Evolutionary conservation across 1,140 invertebrate species (phyloP).

Genomic region (Ruditapes philippinarum): DNA sequence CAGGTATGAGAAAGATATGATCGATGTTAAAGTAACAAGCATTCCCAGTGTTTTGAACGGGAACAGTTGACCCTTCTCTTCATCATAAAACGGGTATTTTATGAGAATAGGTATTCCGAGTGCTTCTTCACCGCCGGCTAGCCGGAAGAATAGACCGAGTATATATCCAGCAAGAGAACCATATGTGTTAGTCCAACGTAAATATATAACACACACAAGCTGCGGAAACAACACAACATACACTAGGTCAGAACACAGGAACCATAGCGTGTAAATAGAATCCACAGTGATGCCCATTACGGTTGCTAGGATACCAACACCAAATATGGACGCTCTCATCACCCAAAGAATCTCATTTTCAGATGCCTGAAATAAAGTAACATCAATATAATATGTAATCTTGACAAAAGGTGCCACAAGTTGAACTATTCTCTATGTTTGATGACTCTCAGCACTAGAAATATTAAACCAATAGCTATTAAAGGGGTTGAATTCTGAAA

Average conservation of each 20-base stretch:
- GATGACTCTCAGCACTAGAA: too few relatives aligned
- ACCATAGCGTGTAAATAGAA: constrained; percentile 98
- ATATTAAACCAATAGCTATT: too few relatives aligned
- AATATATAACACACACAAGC: constrained; percentile 98
- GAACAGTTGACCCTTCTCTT: constrained; percentile 89
- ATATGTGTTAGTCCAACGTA: constrained; percentile 93
- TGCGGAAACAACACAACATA: constrained; percentile 99
- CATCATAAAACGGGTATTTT: constrained; percentile 95
- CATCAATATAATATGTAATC: too few relatives aligned
- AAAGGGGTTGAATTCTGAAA: too few relatives aligned
- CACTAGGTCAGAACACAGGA: constrained; percentile 98
- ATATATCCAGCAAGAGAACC: constrained; percentile 95
- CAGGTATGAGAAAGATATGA: constrained; percentile 86
- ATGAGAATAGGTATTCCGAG: constrained; percentile 94
- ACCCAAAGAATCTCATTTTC: constrained; percentile 97
- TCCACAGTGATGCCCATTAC: constrained; percentile 98
- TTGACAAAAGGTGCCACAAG: too few relatives aligned
- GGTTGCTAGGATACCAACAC: constrained; percentile 97
- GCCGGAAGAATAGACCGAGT: constrained; percentile 94
- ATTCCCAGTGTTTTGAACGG: constrained; percentile 88
- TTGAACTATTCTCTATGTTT: too few relatives aligned
- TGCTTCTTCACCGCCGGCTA: constrained; percentile 95
- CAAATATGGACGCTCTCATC: constrained; percentile 96
- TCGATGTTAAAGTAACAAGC: constrained; percentile 90
- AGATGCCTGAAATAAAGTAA: constrained; percentile 84